Percentiles rank a stretch among this genome's conserved stretches.
Conservation (phyloP, 2,797 vertebrate genomes). For the Lepilemur septentrionalis region DNA sequence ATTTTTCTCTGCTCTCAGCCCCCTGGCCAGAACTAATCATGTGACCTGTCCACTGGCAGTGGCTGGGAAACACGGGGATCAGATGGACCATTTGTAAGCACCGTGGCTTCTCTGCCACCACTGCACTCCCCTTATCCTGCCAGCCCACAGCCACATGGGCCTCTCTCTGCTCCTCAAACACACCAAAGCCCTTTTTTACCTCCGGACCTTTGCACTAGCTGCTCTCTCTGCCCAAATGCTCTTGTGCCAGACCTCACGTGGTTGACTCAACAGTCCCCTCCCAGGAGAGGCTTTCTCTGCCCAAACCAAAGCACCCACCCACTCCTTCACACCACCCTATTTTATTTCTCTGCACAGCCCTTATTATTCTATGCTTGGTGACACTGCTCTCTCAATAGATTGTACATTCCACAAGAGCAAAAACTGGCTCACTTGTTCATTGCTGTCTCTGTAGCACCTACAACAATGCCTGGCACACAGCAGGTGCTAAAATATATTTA, state of each 20-base stretch:
- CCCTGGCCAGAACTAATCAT: not conserved
- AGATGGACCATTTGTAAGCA: not conserved
- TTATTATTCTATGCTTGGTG: not conserved
- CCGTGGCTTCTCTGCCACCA: not conserved
- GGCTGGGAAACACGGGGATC: not conserved
- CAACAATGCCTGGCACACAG: not conserved
- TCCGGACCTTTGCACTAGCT: not conserved
- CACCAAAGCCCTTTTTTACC: not conserved
- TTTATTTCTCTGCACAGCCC: not conserved
- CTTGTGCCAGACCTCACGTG: not conserved
- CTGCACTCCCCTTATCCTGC: rapidly evolving
- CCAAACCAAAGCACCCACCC: not conserved
- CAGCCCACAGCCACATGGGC: not conserved
- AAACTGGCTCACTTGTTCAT: too few relatives aligned
- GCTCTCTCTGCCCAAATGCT: not conserved
- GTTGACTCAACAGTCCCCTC: not conserved
- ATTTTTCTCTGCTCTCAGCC: not conserved
- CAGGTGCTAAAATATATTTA: not conserved
- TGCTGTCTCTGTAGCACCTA: not conserved
- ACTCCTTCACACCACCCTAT: not conserved
- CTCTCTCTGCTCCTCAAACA: not conserved
- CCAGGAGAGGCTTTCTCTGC: not conserved
- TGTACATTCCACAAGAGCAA: not conserved
- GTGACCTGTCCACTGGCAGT: not conserved
- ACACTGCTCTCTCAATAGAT: not conserved